A percentile compares a stretch with the other conserved stretches of the same genome.
phyloP scores from a whole-genome alignment of 2,797 vertebrate genomes.

The Leucoraja ocellata region DNA sequence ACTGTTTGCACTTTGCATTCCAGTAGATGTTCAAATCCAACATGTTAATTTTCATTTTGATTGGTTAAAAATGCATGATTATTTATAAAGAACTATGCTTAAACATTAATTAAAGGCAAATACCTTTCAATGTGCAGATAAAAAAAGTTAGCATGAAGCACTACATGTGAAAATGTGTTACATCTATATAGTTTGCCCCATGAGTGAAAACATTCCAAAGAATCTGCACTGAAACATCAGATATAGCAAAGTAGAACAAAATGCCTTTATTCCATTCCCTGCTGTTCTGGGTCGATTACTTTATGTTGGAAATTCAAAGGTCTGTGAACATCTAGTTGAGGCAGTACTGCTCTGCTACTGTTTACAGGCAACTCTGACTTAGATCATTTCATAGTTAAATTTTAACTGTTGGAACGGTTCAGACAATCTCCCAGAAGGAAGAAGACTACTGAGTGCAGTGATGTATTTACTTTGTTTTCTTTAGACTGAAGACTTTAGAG shows the following conservation, averaged over 20 bases:
- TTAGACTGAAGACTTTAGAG: no score
- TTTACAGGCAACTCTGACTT: neutral
- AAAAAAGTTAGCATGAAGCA: neutral
- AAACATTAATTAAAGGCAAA: neutral
- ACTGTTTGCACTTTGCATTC: neutral
- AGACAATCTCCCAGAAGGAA: neutral
- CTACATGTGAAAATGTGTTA: neutral
- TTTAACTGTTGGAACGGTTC: neutral
- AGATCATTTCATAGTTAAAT: neutral
- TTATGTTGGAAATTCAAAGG: neutral
- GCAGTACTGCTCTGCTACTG: no score
- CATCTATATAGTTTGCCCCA: neutral
- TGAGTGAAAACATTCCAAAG: neutral
- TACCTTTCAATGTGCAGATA: neutral
- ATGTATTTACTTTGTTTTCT: neutral
- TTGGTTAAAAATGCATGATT: neutral
- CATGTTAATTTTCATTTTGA: neutral
- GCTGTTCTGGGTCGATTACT: neutral
- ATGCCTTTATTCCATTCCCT: neutral
- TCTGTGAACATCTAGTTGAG: neutral
- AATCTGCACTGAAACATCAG: neutral
- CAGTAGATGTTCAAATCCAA: neutral
- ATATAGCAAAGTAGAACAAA: neutral
- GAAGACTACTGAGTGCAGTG: neutral
- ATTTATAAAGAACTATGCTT: neutral